A percentile compares a stretch with the other conserved stretches of the same genome.
Evolutionary conservation across 2,888 invertebrate species (phyloP).

Genomic region (Thera britannica): DNA sequence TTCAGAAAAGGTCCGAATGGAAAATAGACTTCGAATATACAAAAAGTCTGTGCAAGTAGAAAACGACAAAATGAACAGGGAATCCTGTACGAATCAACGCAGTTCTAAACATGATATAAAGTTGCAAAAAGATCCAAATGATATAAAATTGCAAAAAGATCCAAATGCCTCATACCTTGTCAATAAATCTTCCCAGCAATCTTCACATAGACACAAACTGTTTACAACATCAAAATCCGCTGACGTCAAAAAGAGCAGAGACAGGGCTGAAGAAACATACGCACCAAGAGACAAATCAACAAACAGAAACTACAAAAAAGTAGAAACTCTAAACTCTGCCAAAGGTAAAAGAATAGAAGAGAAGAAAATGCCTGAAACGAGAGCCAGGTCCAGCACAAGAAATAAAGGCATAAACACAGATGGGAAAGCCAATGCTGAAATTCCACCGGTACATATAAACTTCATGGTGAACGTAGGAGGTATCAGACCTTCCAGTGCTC

Average conservation of each 20-base stretch:
- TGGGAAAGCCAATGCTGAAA: slow-evolving; percentile 28
- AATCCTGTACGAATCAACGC: slow-evolving; percentile 42
- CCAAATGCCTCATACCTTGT: slow-evolving; percentile 63
- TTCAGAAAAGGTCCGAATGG: slow-evolving; percentile 78
- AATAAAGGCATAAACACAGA: slow-evolving; percentile 57
- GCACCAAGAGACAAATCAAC: slow-evolving; percentile 27
- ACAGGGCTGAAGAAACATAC: slow-evolving; percentile 13
- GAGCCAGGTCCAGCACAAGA: slow-evolving; percentile 53
- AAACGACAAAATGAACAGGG: slow-evolving; percentile 52
- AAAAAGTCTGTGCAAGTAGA: slow-evolving; percentile 66
- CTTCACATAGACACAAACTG: slow-evolving; percentile 46
- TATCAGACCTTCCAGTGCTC: slow-evolving; percentile 62
- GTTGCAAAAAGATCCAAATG: slow-evolving; percentile 44
- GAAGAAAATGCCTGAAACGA: slow-evolving; percentile 36
- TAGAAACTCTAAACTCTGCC: slow-evolving; percentile 13
- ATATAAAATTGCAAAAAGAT: slow-evolving; percentile 39
- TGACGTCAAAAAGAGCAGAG: slow-evolving; percentile 44
- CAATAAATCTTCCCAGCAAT: slow-evolving; percentile 59
- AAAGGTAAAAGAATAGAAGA: slow-evolving; percentile 36
- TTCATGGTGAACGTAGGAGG: slow-evolving; percentile 71
- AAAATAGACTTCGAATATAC: slow-evolving; percentile 74
- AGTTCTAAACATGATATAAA: slow-evolving; percentile 33
- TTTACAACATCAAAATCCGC: slow-evolving; percentile 61
- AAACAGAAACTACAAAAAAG: slow-evolving; percentile 21
- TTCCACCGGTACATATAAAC: slow-evolving; percentile 70